Base-by-base conservation (phyloP, 2,797 vertebrate genomes). In the Podarcis lilfordi region DNA sequence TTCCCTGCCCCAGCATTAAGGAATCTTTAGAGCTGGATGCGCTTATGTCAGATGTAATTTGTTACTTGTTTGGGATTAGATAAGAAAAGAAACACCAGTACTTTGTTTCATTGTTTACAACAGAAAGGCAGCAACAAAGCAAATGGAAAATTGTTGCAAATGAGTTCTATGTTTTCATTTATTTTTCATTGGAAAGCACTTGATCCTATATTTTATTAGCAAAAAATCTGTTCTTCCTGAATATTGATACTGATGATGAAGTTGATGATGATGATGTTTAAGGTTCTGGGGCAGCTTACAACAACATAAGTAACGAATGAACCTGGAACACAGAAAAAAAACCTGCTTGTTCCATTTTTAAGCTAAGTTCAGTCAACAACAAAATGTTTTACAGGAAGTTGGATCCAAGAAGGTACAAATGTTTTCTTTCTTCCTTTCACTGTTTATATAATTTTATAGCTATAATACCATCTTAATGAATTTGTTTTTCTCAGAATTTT, bases 401-500 rank as follows among this genome's bases (percentile, higher is more conserved):
- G 0, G 0, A 77, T 82, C 69, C 61, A 78, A 27, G 59, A 72
- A 32, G 13, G 74, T n/a, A 1, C 3, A 78, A 7, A 25, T 85
- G 40, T 19, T 19, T 64, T 74, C 35, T 72, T 93, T 35, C 13
- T 90, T 68, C 17, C 90, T 89, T 81, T 40, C 75, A 76, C 80
- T 91, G 76, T 29, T 85, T 61, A 19, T 87, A 72, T 79, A 85
- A 89, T 88, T 21, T 69, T 78, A 87, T 85, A 86, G 71, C 81
- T 75, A 0, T 82, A 87, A 50, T 87, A 89, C 84, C 64, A 59
- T 80, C 35, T 89, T 94, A 87, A 95, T 96, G 91, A 93, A 92
- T 92, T 89, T 94, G 84, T 90, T 90, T 94, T 92, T 88, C 37
- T 35, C 81, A 75, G 82, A 91, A 92, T 79, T 86, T 82, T 66